Evolutionary conservation across 1,140 invertebrate species (phyloP).

Genomic region (Tribolium castaneum): DNA sequence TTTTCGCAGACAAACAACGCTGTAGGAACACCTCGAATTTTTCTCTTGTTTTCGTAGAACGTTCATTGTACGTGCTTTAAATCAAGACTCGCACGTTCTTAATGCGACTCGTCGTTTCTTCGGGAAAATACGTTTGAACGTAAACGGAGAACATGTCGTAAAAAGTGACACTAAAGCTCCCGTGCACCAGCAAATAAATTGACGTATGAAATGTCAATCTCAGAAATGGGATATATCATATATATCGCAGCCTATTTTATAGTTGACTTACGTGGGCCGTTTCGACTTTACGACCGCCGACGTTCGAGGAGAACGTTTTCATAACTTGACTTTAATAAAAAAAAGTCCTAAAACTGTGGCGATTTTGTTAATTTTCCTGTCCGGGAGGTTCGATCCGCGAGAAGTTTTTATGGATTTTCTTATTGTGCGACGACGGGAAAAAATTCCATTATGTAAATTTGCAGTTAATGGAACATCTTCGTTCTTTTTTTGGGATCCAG

Average conservation of each 20-base stretch:
- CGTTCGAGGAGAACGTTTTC: conserved; percentile 1
- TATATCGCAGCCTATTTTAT: conserved; percentile 45
- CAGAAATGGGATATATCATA: conserved; percentile 50
- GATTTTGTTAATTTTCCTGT: conserved; percentile 13
- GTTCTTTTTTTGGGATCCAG: conserved; percentile 2
- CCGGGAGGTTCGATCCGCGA: background rate
- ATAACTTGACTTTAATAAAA: conserved; percentile 20
- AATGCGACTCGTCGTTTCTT: background rate
- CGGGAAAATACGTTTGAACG: background rate
- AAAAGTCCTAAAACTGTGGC: background rate
- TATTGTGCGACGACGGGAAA: conserved; percentile 21
- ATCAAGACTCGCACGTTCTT: background rate
- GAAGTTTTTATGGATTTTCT: conserved; percentile 35
- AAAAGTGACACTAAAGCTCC: conserved; percentile 49
- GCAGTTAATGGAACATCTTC: conserved; percentile 32
- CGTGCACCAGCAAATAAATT: conserved; percentile 48
- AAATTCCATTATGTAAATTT: conserved; percentile 31
- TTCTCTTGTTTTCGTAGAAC: background rate
- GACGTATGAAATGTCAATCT: conserved; percentile 56
- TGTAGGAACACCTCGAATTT: background rate
- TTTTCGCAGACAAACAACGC: background rate
- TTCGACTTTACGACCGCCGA: conserved; percentile 26
- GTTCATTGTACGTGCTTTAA: background rate
- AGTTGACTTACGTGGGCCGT: conserved; percentile 38
- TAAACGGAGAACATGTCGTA: conserved; percentile 46